Evolutionary conservation across 2,113 vertebrate species (phyloP), one percentile per base, ranked within the genome.

Genomic region (Dromas ardeola): DNA sequence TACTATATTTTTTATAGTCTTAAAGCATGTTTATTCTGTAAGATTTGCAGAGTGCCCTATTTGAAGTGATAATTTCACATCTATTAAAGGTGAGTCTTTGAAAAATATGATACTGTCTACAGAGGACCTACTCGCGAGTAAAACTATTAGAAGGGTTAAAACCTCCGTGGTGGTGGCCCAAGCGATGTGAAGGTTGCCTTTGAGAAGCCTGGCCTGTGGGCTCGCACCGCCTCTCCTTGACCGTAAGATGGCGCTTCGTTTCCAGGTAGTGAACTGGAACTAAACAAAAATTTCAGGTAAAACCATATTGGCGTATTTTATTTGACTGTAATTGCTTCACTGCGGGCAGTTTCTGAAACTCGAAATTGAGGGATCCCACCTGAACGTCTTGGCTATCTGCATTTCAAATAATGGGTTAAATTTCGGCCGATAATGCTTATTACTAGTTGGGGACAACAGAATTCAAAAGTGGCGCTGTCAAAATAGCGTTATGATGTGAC

Each of bases 191-290:
- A 21, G 13, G 25, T 36, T 43, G 47, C 29, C 27, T 36, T 11
- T 10, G 55, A 4, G 18, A 22, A 23, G 30, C 25, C 9, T 15
- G 42, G 34, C 30, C 15, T 34, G 77, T 14, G 49, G 21, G 18
- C 45, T n/a, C 13, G 78, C 91, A 70, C 5, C 10, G 40, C 21
- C 70, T 8, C 3, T 4, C 7, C 1, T 18, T 56, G 61, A 11
- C 92, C 96, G 38, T 89, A 4, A 71, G 96, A 63, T 94, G 97
- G 96, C 92, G 73, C 97, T 11, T 61, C 58, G 2, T 2, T 88
- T 59, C 21, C 61, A 8, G 29, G 9, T 7, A 1, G 17, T 7
- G 29, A 50, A 20, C 47, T 36, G 38, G 9, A 0, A 10, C 55
- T 10, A 10, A 20, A 1, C 4, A 2, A 36, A 15, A 26, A 29